These are phyloP conservation scores for Camptogramma bilineatum DNA, from an alignment of 2,888 invertebrate genomes.

Conservation along the genomic window DNA sequence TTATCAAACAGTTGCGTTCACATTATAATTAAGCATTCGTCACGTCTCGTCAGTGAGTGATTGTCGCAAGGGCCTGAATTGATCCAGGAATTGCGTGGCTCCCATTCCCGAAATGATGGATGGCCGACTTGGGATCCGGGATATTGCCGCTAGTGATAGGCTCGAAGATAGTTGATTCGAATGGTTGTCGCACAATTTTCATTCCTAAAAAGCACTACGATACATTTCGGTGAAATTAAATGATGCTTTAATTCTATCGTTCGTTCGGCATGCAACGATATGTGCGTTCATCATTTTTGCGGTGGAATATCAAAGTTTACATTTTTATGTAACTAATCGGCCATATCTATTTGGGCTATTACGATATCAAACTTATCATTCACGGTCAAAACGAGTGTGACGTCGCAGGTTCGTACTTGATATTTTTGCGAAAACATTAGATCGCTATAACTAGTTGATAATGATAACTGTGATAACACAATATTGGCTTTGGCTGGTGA, in stretches of 20 bases:
- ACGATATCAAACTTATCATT: background rate
- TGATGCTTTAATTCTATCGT: too few relatives aligned
- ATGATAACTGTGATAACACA: background rate
- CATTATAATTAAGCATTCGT: slow-evolving; percentile 45
- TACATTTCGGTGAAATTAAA: too few relatives aligned
- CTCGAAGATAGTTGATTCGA: slow-evolving; percentile 55
- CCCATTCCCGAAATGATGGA: slow-evolving; percentile 66
- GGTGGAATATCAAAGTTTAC: background rate
- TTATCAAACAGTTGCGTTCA: slow-evolving; percentile 7
- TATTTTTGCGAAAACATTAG: background rate
- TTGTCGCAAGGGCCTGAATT: slow-evolving; percentile 55
- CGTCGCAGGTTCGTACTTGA: background rate
- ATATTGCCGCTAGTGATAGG: slow-evolving; percentile 51
- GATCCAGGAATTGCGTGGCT: slow-evolving; percentile 70
- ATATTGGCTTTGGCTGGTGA: too few relatives aligned
- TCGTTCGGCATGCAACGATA: too few relatives aligned
- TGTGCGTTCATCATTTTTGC: too few relatives aligned
- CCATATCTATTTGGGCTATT: background rate
- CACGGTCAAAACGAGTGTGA: background rate
- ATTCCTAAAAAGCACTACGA: background rate
- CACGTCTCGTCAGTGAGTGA: slow-evolving; percentile 52
- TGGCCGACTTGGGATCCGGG: slow-evolving; percentile 57
- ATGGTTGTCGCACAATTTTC: slow-evolving; percentile 41
- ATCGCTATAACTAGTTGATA: too few relatives aligned
- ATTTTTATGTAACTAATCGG: background rate